phyloP scores from a whole-genome alignment of 2,888 invertebrate genomes.

The Aleiodes alternator region DNA sequence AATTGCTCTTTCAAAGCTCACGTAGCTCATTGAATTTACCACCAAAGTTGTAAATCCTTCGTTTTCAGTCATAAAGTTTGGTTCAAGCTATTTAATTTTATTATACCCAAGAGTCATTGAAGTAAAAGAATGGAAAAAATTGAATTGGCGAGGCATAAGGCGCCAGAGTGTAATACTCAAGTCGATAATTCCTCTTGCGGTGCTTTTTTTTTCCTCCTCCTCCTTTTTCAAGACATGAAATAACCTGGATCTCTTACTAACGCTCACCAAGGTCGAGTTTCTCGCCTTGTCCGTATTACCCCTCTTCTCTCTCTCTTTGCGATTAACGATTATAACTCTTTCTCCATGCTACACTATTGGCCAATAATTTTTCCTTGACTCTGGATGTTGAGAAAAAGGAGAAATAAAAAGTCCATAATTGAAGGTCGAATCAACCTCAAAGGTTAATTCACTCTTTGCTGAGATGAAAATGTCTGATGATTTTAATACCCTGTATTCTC shows the following conservation, averaged over 20 bases:
- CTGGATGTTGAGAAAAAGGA: constrained; percentile 20
- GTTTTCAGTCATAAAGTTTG: constrained; percentile 18
- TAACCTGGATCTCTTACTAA: constrained; percentile 14
- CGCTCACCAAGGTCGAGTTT: constrained; percentile 41
- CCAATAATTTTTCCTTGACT: constrained; percentile 30
- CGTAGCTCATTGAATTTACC: constrained; percentile 18
- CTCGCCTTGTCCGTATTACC: constrained; percentile 39
- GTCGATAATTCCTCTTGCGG: constrained; percentile 37
- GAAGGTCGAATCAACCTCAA: constrained; percentile 34
- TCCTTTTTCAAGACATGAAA: constrained; percentile 30
- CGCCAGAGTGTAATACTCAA: constrained; percentile 30
- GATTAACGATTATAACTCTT: constrained; percentile 35
- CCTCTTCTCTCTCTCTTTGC: constrained; percentile 1
- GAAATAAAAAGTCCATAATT: constrained; percentile 11
- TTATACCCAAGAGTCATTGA: constrained; percentile 16
- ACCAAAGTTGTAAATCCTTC: constrained; percentile 19
- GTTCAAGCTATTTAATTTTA: constrained; percentile 15
- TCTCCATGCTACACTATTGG: background rate
- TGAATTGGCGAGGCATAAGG: constrained; percentile 5
- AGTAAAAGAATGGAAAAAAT: background rate
- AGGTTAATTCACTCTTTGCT: constrained; percentile 34
- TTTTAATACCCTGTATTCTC: constrained; percentile 13
- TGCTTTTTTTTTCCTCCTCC: constrained; percentile 15
- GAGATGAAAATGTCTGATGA: background rate
- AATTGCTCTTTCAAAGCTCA: too few relatives aligned